Evolutionary conservation across 2,888 invertebrate species (phyloP).

Genomic region (Ophioninae sp.): DNA sequence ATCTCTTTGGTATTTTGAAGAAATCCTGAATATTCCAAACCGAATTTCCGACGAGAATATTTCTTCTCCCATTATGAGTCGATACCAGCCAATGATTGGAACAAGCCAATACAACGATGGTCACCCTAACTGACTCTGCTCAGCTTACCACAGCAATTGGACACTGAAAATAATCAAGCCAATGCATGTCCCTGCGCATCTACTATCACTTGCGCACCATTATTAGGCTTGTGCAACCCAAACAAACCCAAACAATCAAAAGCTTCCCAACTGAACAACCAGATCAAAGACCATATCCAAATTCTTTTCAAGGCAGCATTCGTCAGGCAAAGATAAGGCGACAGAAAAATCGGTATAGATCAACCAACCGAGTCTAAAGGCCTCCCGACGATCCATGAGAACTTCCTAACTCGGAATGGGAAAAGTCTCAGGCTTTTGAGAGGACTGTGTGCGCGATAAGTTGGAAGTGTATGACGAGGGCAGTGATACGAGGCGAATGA

Average conservation of each 20-base stretch:
- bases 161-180: neutral
- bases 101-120: neutral
- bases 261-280: neutral
- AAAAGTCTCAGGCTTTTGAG: neutral
- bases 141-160: neutral
- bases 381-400: neutral
- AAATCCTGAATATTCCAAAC: neutral
- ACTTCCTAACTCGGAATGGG: neutral
- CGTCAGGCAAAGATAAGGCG: neutral
- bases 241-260: neutral
- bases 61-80: neutral
- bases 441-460: slow-evolving; percentile 14
- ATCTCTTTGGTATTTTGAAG: neutral
- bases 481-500: slow-evolving; percentile 18
- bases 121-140: neutral
- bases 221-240: neutral
- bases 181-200: neutral
- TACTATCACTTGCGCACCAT: neutral
- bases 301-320: neutral
- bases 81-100: neutral
- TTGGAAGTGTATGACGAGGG: neutral
- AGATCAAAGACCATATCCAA: neutral
- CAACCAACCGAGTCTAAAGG: neutral
- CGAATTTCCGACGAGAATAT: neutral
- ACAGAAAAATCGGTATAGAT: neutral